A percentile compares a stretch with the other conserved stretches of the same genome.
These are phyloP conservation scores for Neotragus moschatus DNA, from an alignment of 2,113 vertebrate genomes.

Conservation along the genomic window DNA sequence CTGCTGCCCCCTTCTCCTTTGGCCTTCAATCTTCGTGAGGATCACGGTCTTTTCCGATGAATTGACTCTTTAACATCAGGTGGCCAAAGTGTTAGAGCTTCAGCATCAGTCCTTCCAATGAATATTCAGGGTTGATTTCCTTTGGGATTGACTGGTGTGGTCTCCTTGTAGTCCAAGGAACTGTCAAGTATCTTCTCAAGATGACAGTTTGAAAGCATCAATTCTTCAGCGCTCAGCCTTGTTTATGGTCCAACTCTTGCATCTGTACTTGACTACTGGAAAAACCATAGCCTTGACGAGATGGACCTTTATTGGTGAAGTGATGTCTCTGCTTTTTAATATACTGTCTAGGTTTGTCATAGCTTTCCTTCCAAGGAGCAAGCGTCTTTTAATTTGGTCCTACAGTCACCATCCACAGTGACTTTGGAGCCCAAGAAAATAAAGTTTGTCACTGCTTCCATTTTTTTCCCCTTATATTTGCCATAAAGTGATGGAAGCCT, in stretches of 20 bases:
- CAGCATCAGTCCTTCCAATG: background rate
- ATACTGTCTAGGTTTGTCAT: background rate
- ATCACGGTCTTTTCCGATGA: background rate
- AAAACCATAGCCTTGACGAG: background rate
- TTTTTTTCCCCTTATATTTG: background rate
- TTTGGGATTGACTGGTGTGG: background rate
- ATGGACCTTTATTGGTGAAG: background rate
- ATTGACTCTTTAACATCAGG: background rate
- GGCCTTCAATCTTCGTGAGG: background rate
- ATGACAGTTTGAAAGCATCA: background rate
- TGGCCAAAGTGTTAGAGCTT: background rate
- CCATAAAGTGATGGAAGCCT: background rate
- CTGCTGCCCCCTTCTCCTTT: background rate
- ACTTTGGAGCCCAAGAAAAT: background rate
- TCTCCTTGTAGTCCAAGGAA: background rate
- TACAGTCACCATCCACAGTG: background rate
- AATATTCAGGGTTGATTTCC: background rate
- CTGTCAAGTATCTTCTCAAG: background rate
- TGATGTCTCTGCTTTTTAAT: background rate
- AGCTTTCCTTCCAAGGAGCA: background rate
- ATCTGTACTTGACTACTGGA: background rate
- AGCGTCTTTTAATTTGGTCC: background rate
- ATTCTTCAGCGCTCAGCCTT: background rate
- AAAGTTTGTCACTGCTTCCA: background rate
- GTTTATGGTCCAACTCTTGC: background rate